phyloP scores from a whole-genome alignment of 2,797 vertebrate genomes.

The Oryzias dopingdopingensis region DNA sequence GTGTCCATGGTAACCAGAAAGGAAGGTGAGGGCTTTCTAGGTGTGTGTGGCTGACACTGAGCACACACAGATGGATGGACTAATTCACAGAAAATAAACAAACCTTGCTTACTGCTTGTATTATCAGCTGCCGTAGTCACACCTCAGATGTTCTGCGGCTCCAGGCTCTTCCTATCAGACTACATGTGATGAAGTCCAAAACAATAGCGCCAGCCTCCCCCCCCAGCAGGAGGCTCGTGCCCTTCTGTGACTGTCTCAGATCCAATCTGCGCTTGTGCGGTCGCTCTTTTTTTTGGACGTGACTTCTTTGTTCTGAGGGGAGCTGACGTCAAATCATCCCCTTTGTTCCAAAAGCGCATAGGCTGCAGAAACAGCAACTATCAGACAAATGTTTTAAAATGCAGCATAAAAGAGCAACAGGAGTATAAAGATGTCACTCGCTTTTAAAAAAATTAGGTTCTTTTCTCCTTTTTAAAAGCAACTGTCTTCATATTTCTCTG shows the following conservation, averaged over 20 bases:
- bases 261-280: conserved; percentile 30
- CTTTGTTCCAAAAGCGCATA: conserved; percentile 65
- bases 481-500: conserved; percentile 1
- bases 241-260: conserved; percentile 18
- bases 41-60: conserved; percentile 40
- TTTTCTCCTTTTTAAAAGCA: neutral
- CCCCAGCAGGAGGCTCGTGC: conserved; percentile 2
- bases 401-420: conserved; percentile 32
- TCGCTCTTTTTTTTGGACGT: conserved; percentile 55
- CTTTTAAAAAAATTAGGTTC: conserved; percentile 19
- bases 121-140: conserved; percentile 34
- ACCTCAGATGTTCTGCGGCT: conserved; percentile 33
- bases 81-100: conserved; percentile 44
- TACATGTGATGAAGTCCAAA: conserved; percentile 13
- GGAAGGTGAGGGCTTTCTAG: conserved; percentile 63
- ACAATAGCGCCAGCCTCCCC: conserved; percentile 11
- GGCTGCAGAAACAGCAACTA: conserved; percentile 65
- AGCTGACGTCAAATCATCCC: conserved; percentile 66
- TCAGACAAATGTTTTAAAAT: conserved; percentile 61
- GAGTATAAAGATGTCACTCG: conserved; percentile 27
- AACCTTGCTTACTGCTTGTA: conserved; percentile 13
- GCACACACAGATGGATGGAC: conserved; percentile 23
- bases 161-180: conserved; percentile 37
- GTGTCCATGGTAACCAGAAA: conserved; percentile 80
- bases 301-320: conserved; percentile 66